Conservation (phyloP, 2,113 vertebrate species). For the Mus pahari region DNA sequence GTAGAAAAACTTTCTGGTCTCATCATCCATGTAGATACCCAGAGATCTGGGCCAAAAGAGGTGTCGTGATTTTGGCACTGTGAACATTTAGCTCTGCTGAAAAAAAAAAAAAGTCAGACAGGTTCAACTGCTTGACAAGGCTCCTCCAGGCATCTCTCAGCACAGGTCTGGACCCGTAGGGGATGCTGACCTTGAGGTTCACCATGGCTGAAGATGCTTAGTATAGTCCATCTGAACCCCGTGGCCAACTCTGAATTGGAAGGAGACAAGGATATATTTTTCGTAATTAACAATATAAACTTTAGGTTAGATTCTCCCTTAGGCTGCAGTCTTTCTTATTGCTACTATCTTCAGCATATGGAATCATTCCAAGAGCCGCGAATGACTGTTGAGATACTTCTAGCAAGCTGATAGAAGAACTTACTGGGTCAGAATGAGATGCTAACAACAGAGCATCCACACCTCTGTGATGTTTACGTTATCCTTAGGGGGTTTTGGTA, state of each 20-base stretch:
- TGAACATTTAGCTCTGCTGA: not conserved
- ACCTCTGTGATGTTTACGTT: not conserved
- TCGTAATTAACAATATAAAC: not conserved
- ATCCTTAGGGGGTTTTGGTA: constrained; percentile 17
- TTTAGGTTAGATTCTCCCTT: constrained; percentile 15
- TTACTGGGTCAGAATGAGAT: constrained; percentile 8
- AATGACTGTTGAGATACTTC: not conserved
- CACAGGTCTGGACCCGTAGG: not conserved
- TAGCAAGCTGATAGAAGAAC: not conserved
- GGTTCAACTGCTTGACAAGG: not conserved
- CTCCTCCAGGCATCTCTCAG: not conserved
- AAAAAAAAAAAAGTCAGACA: too few relatives aligned
- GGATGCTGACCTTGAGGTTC: not conserved
- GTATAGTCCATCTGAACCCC: not conserved
- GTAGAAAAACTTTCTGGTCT: not conserved
- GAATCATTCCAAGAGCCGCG: not conserved
- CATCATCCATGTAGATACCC: not conserved
- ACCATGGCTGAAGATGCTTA: not conserved
- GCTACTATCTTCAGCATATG: not conserved
- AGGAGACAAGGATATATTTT: not conserved
- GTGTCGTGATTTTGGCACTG: not conserved
- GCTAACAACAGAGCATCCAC: not conserved
- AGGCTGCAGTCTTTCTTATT: not conserved
- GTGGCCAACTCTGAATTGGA: not conserved
- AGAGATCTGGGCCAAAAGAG: not conserved